Conservation (phyloP, 2,113 vertebrate species). For the Thryonomys swinderianus region DNA sequence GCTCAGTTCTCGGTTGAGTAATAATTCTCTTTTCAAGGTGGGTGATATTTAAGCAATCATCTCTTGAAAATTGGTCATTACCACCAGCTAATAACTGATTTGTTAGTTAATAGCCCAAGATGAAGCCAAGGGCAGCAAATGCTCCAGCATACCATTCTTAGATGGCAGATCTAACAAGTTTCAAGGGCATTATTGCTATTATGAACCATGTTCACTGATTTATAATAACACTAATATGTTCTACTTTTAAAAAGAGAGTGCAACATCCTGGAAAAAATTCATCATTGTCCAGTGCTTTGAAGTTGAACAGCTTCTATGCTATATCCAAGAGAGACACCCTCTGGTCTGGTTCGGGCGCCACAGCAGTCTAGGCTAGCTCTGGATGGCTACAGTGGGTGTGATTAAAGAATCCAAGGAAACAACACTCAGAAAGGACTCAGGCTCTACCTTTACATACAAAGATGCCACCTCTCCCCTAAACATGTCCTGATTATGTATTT, state of each 20-base stretch:
- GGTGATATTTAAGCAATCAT: slow-evolving; percentile 91
- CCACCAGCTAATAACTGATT: slow-evolving; percentile 89
- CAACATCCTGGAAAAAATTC: slow-evolving; percentile 85
- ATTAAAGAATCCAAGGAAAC: neutral
- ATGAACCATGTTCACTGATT: slow-evolving; percentile 89
- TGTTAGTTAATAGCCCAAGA: slow-evolving; percentile 91
- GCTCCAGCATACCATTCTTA: slow-evolving; percentile 81
- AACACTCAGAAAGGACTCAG: neutral
- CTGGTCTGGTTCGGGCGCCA: neutral
- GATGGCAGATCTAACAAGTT: slow-evolving; percentile 85
- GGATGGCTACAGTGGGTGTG: neutral
- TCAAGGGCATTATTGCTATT: slow-evolving; percentile 88
- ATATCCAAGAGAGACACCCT: slow-evolving; percentile 48
- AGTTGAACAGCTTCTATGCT: slow-evolving; percentile 67
- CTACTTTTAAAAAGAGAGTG: slow-evolving; percentile 67
- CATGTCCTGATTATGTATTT: neutral
- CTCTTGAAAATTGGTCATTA: slow-evolving; percentile 91
- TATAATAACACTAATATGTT: slow-evolving; percentile 89
- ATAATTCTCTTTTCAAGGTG: slow-evolving; percentile 91
- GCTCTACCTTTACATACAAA: neutral
- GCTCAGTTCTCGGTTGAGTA: slow-evolving; percentile 87
- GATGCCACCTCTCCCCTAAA: neutral
- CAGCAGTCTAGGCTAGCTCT: neutral
- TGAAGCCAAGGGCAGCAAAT: slow-evolving; percentile 88
- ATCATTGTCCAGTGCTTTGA: slow-evolving; percentile 80